phyloP scores from a whole-genome alignment of 2,888 invertebrate genomes.

The Melanargia galathea region DNA sequence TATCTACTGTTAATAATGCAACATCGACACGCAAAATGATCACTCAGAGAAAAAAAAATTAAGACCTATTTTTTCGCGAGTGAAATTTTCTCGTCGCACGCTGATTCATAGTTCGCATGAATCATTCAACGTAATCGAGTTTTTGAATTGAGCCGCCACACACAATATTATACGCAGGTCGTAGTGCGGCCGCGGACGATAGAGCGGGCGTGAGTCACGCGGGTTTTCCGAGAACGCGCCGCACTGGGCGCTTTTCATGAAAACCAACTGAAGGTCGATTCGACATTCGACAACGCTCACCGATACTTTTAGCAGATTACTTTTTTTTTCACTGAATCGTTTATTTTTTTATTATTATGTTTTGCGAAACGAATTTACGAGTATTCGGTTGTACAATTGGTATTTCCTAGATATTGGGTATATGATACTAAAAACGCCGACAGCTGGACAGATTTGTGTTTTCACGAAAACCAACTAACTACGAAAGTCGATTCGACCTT shows the following conservation, averaged over 20 bases:
- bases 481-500: not conserved
- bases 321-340: slow-evolving; percentile 27
- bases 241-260: slow-evolving; percentile 74
- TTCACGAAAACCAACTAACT: not conserved
- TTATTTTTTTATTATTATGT: slow-evolving; percentile 29
- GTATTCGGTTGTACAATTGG: not conserved
- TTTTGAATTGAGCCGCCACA: slow-evolving; percentile 78
- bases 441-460: not conserved
- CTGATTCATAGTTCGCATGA: slow-evolving; percentile 76
- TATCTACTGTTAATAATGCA: too few relatives aligned
- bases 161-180: slow-evolving; percentile 74
- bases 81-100: slow-evolving; percentile 56
- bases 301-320: slow-evolving; percentile 26
- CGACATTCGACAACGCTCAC: slow-evolving; percentile 24
- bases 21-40: too few relatives aligned
- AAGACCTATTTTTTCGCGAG: slow-evolving; percentile 32
- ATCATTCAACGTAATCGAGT: slow-evolving; percentile 78
- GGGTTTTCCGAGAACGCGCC: slow-evolving; percentile 79
- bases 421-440: not conserved
- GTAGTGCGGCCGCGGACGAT: slow-evolving; percentile 71
- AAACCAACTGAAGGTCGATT: slow-evolving; percentile 66
- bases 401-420: not conserved
- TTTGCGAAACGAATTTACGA: slow-evolving; percentile 2
- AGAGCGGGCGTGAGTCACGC: slow-evolving; percentile 74
- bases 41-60: not conserved